These are phyloP conservation scores for Trogon melanurus DNA, from an alignment of 2,113 vertebrate species.

Conservation along the genomic window DNA sequence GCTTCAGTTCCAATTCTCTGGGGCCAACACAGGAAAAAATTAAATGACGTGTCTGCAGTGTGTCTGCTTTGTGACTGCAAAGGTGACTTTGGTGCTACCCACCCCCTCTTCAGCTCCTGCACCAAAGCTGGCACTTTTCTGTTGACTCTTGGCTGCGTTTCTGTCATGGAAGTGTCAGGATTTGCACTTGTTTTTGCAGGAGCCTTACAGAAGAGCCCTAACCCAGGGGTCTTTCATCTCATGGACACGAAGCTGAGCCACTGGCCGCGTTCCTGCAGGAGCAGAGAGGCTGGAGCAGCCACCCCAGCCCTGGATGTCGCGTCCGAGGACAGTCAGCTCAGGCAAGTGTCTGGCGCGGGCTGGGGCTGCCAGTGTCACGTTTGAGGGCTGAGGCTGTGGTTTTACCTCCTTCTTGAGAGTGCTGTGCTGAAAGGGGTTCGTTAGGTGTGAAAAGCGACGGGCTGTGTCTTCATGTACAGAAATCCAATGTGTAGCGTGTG, in stretches of 20 bases:
- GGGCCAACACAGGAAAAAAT: not conserved
- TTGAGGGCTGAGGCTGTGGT: not conserved
- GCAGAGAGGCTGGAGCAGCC: accelerated
- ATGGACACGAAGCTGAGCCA: not conserved
- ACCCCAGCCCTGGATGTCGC: not conserved
- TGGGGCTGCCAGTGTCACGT: accelerated
- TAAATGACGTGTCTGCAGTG: accelerated
- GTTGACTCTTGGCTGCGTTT: conserved; percentile 11
- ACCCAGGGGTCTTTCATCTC: not conserved
- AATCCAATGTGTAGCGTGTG: accelerated
- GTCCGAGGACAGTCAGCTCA: not conserved
- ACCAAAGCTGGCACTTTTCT: conserved; percentile 53
- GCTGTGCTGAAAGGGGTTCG: not conserved
- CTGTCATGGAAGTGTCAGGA: conserved; percentile 50
- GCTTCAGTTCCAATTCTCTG: not conserved
- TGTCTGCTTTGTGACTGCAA: not conserved
- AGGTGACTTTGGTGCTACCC: not conserved
- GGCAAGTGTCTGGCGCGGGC: not conserved
- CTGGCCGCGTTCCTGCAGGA: not conserved
- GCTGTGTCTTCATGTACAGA: not conserved
- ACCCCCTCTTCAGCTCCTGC: not conserved
- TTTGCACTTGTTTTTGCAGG: conserved; percentile 41
- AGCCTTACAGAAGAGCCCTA: not conserved
- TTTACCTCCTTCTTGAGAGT: not conserved
- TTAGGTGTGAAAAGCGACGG: accelerated